These are phyloP conservation scores for Panzeria rudis DNA, from an alignment of 2,888 invertebrate genomes.

Conservation along the genomic window DNA sequence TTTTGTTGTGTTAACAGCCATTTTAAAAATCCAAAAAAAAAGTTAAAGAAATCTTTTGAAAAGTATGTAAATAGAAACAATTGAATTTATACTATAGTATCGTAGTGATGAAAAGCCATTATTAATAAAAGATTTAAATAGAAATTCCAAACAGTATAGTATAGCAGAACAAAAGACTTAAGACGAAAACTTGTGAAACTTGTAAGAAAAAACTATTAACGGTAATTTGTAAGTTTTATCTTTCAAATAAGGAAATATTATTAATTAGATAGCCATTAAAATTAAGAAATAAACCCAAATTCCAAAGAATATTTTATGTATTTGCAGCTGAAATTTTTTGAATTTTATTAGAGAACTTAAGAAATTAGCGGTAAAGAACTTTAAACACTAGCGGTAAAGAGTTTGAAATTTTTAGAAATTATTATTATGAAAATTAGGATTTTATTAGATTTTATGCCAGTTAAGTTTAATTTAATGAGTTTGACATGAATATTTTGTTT, in stretches of 20 bases:
- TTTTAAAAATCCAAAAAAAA: slow-evolving; percentile 15
- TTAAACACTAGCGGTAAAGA: background rate
- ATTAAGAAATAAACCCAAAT: background rate
- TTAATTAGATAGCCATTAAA: background rate
- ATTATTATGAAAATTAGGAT: no score
- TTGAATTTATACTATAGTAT: slow-evolving; percentile 12
- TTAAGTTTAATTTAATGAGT: no score
- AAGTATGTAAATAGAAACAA: slow-evolving; percentile 12
- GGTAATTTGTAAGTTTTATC: background rate
- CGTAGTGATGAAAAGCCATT: slow-evolving; percentile 50
- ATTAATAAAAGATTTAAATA: slow-evolving; percentile 19
- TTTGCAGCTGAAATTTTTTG: background rate
- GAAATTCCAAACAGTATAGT: background rate
- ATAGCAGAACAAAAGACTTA: slow-evolving; percentile 59
- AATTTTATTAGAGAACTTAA: background rate
- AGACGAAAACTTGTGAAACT: slow-evolving; percentile 32
- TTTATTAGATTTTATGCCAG: no score
- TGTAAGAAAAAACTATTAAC: background rate
- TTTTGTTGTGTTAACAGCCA: slow-evolving; percentile 66
- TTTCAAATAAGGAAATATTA: slow-evolving; percentile 10
- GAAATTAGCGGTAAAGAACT: background rate
- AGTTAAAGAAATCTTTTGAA: background rate
- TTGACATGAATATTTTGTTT: no score
- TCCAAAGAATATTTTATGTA: background rate
- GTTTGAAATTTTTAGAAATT: no score